A percentile compares a stretch with the other conserved stretches of the same genome.
Evolutionary conservation across 2,797 vertebrate genomes (phyloP).

Genomic region (Anguilla pacifica): DNA sequence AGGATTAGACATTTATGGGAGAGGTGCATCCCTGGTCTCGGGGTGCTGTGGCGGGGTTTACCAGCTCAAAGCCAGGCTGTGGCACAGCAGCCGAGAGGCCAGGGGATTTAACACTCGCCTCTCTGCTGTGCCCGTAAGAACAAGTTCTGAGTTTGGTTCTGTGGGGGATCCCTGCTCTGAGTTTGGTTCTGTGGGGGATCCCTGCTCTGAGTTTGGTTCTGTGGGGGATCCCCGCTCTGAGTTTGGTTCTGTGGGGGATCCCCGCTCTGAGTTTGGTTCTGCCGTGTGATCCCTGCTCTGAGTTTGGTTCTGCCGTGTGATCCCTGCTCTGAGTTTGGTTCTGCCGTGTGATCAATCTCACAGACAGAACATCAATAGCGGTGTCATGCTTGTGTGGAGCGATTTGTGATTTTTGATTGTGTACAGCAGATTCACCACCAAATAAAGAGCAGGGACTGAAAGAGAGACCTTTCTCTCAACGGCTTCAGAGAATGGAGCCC

Average conservation of each 20-base stretch:
- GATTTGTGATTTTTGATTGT: slow-evolving; percentile 61
- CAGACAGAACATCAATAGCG: slow-evolving; percentile 59
- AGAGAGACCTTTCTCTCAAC: slow-evolving; percentile 5
- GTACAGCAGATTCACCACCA: slow-evolving; percentile 45
- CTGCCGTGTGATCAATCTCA: slow-evolving; percentile 54
- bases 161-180: not conserved
- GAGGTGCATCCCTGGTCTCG: slow-evolving; percentile 64
- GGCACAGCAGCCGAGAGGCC: slow-evolving; percentile 57
- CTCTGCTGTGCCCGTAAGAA: slow-evolving; percentile 69
- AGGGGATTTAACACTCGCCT: slow-evolving; percentile 68
- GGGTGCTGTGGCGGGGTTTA: slow-evolving; percentile 13
- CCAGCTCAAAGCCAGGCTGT: slow-evolving; percentile 63
- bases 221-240: no score
- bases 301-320: no score
- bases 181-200: no score
- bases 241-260: not conserved
- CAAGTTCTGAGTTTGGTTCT: slow-evolving; percentile 57
- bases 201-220: no score
- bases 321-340: no score
- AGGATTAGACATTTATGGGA: slow-evolving; percentile 76
- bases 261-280: not conserved
- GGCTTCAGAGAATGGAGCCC: not conserved
- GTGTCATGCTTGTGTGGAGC: slow-evolving; percentile 55
- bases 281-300: no score
- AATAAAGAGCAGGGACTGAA: slow-evolving; percentile 35